Evolutionary conservation across 53 echinoderm and acorn worm genomes (phyloP), one percentile per base, ranked within the genome.

Genomic region (Astropecten irregularis): DNA sequence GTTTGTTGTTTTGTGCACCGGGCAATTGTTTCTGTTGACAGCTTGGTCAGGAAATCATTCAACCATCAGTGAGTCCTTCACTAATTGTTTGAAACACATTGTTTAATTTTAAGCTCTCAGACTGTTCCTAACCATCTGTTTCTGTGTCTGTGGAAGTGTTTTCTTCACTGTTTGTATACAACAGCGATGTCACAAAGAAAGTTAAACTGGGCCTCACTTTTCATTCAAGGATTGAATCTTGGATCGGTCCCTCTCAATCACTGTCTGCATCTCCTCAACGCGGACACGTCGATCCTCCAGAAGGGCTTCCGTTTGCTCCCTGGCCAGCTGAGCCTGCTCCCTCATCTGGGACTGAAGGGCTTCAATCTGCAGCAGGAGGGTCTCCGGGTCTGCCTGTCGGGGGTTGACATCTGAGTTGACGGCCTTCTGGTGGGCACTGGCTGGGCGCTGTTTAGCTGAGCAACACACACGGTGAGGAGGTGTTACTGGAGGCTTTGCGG

Each of bases 191-290:
- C n/a, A n/a, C n/a, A n/a, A n/a, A n/a, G n/a, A n/a, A n/a, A n/a
- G n/a, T n/a, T 40, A 18, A 26, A 28, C 31, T 4, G n/a, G 11
- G 23, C 36, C 82, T 58, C 67, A 99, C 99, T 95, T 99, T 30
- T 94, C 94, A 67, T 89, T 88, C n/a, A 99, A 73, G 33, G 92
- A 73, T 40, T 94, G 92, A n/a, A 92, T 92, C 82, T 94, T 94
- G 65, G 82, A 54, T 35, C 86, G 88, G 48, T 99, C 99, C 56
- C 99, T 88, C 70, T 94, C 99, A 40, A 90, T 79, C 3, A 99
- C 84, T 10, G 99, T 99, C 74, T 99, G 99, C 90, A 99, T 86
- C 85, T 99, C 94, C 28, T 99, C 99, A 36, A 86, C 68, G n/a
- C 99, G 69, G 19, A 99, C 94, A 49, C 92, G 63, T 44, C 99